Conservation (phyloP, 2,113 vertebrate species). For the Carettochelys insculpta region DNA sequence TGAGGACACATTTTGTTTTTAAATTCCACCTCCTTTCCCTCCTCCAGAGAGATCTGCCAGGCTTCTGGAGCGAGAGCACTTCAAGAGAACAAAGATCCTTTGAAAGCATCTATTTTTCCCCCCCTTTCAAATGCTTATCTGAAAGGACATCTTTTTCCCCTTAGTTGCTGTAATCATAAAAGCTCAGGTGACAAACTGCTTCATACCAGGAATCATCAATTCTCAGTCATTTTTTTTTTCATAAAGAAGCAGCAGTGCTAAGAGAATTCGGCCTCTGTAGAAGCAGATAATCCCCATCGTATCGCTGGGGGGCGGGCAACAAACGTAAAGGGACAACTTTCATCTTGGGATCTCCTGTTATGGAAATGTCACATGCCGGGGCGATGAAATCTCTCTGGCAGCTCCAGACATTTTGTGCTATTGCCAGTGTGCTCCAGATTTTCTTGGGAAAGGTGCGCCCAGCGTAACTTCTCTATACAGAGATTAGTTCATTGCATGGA, state of each 20-base stretch:
- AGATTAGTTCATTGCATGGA: not conserved
- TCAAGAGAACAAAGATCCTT: constrained; percentile 78
- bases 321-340: constrained; percentile 51
- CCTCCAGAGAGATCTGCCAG: constrained; percentile 58
- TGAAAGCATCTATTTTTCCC: constrained; percentile 68
- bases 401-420: accelerated
- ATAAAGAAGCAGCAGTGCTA: not conserved
- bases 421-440: not conserved
- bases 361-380: not conserved
- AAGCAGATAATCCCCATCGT: not conserved
- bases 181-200: constrained; percentile 79
- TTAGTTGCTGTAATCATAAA: constrained; percentile 74
- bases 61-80: constrained; percentile 61
- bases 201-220: constrained; percentile 56
- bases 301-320: not conserved
- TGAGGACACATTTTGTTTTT: constrained; percentile 67
- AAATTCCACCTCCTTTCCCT: constrained; percentile 61
- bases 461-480: too few relatives aligned
- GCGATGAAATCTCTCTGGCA: not conserved
- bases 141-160: constrained; percentile 79
- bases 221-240: not conserved
- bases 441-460: not conserved
- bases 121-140: constrained; percentile 73
- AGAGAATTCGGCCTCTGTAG: not conserved
- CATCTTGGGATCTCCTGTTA: not conserved